Percentiles rank a stretch among this genome's conserved stretches.
phyloP scores from a whole-genome alignment of 2,888 invertebrate species.

The Apodemia mormo region DNA sequence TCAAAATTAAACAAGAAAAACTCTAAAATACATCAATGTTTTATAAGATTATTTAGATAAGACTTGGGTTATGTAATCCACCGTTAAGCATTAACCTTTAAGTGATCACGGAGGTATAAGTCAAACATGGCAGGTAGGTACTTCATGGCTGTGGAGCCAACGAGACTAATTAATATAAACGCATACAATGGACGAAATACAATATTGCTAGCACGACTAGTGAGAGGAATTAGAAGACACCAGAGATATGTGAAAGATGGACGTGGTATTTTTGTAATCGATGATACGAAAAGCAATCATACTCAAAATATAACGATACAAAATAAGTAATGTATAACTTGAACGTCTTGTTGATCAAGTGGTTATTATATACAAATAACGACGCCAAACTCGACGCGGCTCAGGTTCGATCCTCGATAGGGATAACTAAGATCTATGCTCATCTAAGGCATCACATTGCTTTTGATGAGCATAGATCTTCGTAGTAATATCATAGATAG shows the following conservation, averaged over 20 bases:
- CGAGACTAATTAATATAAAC: conserved; percentile 55
- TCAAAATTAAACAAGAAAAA: no score
- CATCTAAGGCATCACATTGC: no score
- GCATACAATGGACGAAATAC: conserved; percentile 56
- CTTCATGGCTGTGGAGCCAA: conserved; percentile 38
- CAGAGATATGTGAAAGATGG: conserved; percentile 27
- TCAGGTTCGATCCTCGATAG: no score
- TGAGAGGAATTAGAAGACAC: conserved; percentile 44
- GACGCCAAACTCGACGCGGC: no score
- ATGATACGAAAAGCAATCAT: no score
- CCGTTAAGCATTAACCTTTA: conserved; percentile 38
- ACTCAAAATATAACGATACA: no score
- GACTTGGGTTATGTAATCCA: neutral
- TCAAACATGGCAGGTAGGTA: conserved; percentile 45
- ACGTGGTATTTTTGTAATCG: conserved; percentile 26
- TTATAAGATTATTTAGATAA: neutral
- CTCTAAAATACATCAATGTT: neutral
- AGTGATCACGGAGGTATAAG: conserved; percentile 41
- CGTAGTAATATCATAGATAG: no score
- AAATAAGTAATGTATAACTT: no score
- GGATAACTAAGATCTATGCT: no score
- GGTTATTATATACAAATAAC: no score
- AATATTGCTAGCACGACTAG: conserved; percentile 58
- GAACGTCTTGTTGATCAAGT: no score
- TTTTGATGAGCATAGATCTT: no score